These are phyloP conservation scores for Takifugu flavidus DNA, from an alignment of 2,113 vertebrate species.

Conservation along the genomic window DNA sequence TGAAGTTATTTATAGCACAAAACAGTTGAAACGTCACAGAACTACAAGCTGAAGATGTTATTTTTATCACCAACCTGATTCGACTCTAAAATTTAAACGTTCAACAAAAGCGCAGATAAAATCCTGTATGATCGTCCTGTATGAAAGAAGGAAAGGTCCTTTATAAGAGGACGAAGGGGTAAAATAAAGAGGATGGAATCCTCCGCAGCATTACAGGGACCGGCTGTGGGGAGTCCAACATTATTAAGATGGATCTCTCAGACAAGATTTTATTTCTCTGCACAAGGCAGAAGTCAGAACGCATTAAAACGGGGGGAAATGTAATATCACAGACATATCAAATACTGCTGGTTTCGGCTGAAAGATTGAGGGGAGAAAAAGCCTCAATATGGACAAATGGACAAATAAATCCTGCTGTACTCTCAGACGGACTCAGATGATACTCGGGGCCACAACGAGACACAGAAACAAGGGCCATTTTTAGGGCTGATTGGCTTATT, in stretches of 20 bases:
- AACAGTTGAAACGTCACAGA: constrained; percentile 28
- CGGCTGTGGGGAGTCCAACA: neutral
- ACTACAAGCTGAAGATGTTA: constrained; percentile 17
- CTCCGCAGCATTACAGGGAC: neutral
- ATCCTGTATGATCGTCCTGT: neutral
- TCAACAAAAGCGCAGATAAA: constrained; percentile 3
- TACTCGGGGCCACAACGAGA: constrained; percentile 9
- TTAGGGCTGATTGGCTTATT: constrained; percentile 3
- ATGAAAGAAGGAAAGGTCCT: neutral
- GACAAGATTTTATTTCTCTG: constrained; percentile 37
- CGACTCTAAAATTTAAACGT: constrained; percentile 21
- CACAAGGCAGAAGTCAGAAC: constrained; percentile 10
- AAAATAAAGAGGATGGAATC: neutral
- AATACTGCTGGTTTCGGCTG: constrained; percentile 28
- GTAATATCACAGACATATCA: constrained; percentile 38
- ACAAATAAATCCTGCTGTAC: constrained; percentile 22
- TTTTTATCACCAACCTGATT: constrained; percentile 39
- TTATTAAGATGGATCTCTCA: constrained; percentile 19
- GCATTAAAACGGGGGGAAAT: constrained; percentile 19
- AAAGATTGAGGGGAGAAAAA: constrained; percentile 28
- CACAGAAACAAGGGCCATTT: constrained; percentile 2
- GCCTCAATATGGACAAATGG: neutral
- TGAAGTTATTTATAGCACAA: constrained; percentile 50
- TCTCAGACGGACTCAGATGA: constrained; percentile 17
- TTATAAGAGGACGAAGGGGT: neutral